Evolutionary conservation across 2,888 invertebrate genomes (phyloP), one percentile per base, ranked within the genome.

Genomic region (Papilio elwesi): DNA sequence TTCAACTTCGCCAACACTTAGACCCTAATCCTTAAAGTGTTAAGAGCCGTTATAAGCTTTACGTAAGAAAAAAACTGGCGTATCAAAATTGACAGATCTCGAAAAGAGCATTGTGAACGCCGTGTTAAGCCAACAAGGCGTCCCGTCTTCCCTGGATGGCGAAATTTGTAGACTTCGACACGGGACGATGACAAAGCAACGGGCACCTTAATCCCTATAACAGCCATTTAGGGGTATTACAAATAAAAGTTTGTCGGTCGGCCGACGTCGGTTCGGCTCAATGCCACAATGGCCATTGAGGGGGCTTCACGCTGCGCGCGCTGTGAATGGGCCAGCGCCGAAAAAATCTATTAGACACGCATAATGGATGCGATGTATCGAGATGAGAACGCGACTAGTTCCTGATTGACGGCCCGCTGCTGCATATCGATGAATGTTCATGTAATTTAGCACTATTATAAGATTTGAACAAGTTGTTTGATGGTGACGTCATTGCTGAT

Each of bases 301-400:
- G 88, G 85, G 89, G 83, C 87, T 84, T 86, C 93, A 91, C 88
- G 93, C 93, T 92, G 93, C 70, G 92, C 81, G 83, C 82, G 82
- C 83, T 80, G 86, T 92, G 91, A 93, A 93, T 93, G 93, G 91
- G 85, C 87, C 80, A 86, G 77, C 85, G 87, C 83, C 85, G 86
- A 92, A 93, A 73, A 93, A 92, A 93, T 87, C 89, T 93, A 93
- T 93, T 92, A 93, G 92, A 86, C 87, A 88, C 91, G 90, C 90
- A 90, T 91, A 91, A 91, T 90, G 86, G 89, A 78, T 79, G 80
- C 84, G 86, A 88, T 83, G 86, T 86, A 83, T 79, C 78, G 83
- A 79, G 81, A 83, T 83, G 83, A 78, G 80, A 84, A 83, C 82
- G 80, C 85, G 85, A 82, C 82, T 81, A 84, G 86, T 86, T 84